A percentile compares a stretch with the other conserved stretches of the same genome.
phyloP scores from a whole-genome alignment of 2,888 invertebrate species.

The Trichogramma dendrolimi region DNA sequence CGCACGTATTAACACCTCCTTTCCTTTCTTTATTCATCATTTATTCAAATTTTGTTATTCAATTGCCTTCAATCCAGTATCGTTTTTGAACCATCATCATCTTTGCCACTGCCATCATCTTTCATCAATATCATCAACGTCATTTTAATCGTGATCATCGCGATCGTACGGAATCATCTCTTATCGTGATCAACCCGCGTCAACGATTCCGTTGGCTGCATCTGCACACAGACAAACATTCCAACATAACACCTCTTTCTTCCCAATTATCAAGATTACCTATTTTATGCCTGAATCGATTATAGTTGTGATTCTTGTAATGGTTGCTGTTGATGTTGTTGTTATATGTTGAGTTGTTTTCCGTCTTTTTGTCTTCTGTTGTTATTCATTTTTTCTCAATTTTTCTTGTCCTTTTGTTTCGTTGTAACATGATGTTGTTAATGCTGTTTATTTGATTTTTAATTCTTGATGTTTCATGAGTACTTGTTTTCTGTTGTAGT shows the following conservation, averaged over 20 bases:
- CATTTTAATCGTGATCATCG: conserved; percentile 1
- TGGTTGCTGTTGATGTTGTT: background rate
- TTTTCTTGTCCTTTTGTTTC: background rate
- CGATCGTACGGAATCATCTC: conserved; percentile 40
- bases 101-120: conserved; percentile 23
- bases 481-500: too few species aligned
- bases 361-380: background rate
- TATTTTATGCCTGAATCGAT: background rate
- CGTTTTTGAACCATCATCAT: conserved; percentile 19
- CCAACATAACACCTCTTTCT: conserved; percentile 50
- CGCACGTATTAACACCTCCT: background rate
- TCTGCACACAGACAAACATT: conserved; percentile 56
- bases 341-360: background rate
- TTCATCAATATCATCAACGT: conserved; percentile 19
- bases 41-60: conserved; percentile 1
- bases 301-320: background rate
- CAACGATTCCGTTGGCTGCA: conserved; percentile 52
- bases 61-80: conserved; percentile 4
- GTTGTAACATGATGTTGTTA: conserved; percentile 16
- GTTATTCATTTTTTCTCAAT: background rate
- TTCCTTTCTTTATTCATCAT: background rate
- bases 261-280: conserved; percentile 24
- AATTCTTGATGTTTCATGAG: too few species aligned
- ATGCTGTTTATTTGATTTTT: conserved; percentile 12
- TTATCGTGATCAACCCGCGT: conserved; percentile 45